These are phyloP conservation scores for Spheniscus humboldti DNA, from an alignment of 2,797 vertebrate species.

Conservation along the genomic window DNA sequence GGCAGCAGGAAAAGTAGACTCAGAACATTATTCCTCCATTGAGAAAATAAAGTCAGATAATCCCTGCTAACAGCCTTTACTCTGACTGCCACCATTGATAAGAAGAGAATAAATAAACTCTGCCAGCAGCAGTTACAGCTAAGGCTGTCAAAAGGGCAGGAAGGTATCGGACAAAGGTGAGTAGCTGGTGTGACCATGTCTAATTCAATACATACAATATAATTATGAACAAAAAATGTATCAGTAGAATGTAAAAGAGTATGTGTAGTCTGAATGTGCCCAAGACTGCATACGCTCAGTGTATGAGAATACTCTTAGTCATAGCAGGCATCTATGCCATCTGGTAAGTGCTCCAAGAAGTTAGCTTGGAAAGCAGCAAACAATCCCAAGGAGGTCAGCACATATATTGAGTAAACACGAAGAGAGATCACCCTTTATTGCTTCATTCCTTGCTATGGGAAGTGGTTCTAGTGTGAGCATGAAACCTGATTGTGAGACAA, in stretches of 20 bases:
- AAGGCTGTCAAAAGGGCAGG: background rate
- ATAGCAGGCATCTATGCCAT: background rate
- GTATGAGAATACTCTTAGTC: background rate
- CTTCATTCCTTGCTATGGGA: background rate
- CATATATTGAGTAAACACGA: background rate
- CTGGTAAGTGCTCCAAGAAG: background rate
- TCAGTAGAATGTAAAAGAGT: background rate
- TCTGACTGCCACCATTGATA: background rate
- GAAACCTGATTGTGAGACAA: background rate
- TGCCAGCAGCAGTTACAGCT: background rate
- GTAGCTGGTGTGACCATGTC: background rate
- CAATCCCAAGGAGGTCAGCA: background rate
- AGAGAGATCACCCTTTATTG: background rate
- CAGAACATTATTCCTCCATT: background rate
- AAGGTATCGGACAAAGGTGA: background rate
- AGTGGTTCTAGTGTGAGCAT: background rate
- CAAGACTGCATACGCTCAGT: accelerated
- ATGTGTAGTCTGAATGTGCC: background rate
- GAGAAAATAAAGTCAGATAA: background rate
- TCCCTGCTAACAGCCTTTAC: background rate
- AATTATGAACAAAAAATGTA: background rate
- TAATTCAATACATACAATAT: background rate
- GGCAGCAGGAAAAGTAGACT: background rate
- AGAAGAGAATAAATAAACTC: background rate
- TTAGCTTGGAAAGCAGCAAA: background rate